Evolutionary conservation across 2,113 vertebrate species (phyloP).

Genomic region (Seriola quinqueradiata): DNA sequence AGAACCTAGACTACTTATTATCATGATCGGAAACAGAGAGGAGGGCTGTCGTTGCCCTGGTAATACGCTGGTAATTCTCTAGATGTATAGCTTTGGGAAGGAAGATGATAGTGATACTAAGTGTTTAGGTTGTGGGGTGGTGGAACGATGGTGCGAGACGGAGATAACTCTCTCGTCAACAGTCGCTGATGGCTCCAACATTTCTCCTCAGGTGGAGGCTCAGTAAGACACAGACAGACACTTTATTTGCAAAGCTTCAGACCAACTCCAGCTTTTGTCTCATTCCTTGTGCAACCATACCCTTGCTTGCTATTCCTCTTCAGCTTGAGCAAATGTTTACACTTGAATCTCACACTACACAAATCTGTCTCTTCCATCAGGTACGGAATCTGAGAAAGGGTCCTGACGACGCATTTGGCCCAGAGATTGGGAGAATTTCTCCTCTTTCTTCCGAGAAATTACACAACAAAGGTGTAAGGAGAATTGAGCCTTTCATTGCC

Average conservation of each 20-base stretch:
- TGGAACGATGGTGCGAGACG: conserved; percentile 50
- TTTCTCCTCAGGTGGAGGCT: conserved; percentile 56
- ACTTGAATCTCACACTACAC: conserved; percentile 68
- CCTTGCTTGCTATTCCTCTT: conserved; percentile 73
- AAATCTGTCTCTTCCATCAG: conserved; percentile 74
- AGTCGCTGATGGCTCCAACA: conserved; percentile 41
- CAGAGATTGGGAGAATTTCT: conserved; percentile 48
- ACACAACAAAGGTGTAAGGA: conserved; percentile 70
- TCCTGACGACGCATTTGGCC: conserved; percentile 69
- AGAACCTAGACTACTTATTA: conserved; percentile 92
- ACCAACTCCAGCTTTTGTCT: conserved; percentile 66
- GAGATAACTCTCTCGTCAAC: conserved; percentile 48
- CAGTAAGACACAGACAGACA: conserved; percentile 50
- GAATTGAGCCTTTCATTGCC: conserved; percentile 58
- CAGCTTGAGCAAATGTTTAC: conserved; percentile 81
- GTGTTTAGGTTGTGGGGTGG: conserved; percentile 59
- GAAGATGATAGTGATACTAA: conserved; percentile 63
- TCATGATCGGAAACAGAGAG: conserved; percentile 89
- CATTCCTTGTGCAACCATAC: conserved; percentile 63
- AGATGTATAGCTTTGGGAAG: conserved; percentile 60
- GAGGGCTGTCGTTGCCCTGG: conserved; percentile 90
- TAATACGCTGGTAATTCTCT: conserved; percentile 90
- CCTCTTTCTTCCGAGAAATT: conserved; percentile 59
- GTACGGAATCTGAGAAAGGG: conserved; percentile 65
- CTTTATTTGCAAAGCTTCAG: conserved; percentile 72